Evolutionary conservation across 2,888 invertebrate genomes (phyloP).

Genomic region (Limenitis camilla): DNA sequence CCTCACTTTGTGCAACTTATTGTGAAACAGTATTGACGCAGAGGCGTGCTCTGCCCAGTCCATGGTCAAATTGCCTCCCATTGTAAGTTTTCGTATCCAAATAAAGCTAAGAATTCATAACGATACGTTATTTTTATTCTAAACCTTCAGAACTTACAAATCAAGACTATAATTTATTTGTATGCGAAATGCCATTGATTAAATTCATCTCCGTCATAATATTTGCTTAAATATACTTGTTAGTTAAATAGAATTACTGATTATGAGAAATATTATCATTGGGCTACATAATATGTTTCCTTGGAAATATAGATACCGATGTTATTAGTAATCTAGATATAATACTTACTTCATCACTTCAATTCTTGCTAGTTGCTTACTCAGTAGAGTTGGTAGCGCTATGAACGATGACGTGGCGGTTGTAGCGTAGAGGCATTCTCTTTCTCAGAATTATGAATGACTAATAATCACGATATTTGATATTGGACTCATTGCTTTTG

Average conservation of each 20-base stretch:
- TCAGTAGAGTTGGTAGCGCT: background rate
- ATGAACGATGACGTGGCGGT: slow-evolving; percentile 16
- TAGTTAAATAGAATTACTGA: too few species aligned
- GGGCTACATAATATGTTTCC: too few species aligned
- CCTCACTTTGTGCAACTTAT: slow-evolving; percentile 64
- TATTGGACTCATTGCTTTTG: slow-evolving; percentile 12
- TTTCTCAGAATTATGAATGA: slow-evolving; percentile 41
- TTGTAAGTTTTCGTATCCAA: slow-evolving; percentile 19
- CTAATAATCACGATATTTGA: slow-evolving; percentile 29
- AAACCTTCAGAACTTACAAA: too few species aligned
- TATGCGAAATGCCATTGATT: too few species aligned
- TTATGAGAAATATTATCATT: too few species aligned
- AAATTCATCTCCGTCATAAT: too few species aligned
- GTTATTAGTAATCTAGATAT: background rate
- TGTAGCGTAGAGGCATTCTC: slow-evolving; percentile 35
- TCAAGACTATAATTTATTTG: too few species aligned
- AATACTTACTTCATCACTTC: slow-evolving; percentile 2
- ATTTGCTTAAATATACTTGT: too few species aligned
- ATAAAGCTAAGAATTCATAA: background rate
- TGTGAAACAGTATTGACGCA: slow-evolving; percentile 64
- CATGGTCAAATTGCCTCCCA: slow-evolving; percentile 28
- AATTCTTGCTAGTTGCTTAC: background rate
- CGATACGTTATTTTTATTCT: background rate
- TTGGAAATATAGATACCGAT: background rate
- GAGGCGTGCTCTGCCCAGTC: slow-evolving; percentile 40